Conservation (phyloP, 2,888 invertebrate species). For the Acanthoscelides obtectus region DNA sequence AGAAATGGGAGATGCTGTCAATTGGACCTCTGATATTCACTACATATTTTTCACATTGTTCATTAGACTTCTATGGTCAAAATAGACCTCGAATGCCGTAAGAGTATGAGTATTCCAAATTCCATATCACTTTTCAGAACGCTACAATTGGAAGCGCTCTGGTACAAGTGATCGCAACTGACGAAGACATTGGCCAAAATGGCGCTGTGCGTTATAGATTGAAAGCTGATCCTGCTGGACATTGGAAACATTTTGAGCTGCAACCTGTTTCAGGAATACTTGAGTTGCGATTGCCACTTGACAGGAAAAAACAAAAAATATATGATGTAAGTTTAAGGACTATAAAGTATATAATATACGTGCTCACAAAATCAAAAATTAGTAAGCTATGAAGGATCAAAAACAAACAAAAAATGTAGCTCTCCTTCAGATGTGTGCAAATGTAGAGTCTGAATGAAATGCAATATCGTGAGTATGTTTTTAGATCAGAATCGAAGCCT, state of each 20-base stretch:
- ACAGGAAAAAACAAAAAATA: slow-evolving; percentile 78
- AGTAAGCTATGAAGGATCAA: no score
- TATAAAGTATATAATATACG: no score
- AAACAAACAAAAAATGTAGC: background rate
- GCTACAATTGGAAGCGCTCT: slow-evolving; percentile 78
- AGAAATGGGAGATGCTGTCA: no score
- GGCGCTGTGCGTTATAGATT: slow-evolving; percentile 84
- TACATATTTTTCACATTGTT: background rate
- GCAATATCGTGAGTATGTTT: slow-evolving; percentile 25
- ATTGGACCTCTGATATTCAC: no score
- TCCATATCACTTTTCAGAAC: slow-evolving; percentile 55
- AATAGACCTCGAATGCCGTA: no score
- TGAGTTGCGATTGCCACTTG: slow-evolving; percentile 64
- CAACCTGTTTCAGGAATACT: slow-evolving; percentile 75
- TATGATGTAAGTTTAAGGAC: slow-evolving; percentile 71
- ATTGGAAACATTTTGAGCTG: slow-evolving; percentile 77
- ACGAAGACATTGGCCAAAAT: slow-evolving; percentile 86
- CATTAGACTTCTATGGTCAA: no score
- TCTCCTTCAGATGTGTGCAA: background rate
- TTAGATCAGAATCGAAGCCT: slow-evolving; percentile 85
- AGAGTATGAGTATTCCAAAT: no score
- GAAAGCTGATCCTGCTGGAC: slow-evolving; percentile 73
- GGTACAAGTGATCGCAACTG: slow-evolving; percentile 76
- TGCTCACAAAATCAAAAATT: no score
- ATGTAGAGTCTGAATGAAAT: no score